phyloP scores from a whole-genome alignment of 1,140 invertebrate species.

The Drosophila bocqueti region DNA sequence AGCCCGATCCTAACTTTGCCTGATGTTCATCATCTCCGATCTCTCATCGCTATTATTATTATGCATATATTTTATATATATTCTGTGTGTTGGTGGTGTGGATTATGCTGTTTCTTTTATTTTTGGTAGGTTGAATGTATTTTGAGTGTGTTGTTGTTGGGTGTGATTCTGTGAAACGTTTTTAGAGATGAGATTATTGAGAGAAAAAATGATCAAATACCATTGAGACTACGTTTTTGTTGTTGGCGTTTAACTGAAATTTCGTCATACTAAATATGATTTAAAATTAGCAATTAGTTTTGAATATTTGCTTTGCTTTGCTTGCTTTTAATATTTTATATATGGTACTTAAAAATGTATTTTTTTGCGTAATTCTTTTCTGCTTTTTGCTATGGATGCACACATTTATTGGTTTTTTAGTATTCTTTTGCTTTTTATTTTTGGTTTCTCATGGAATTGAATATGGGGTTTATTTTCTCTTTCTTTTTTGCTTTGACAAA shows the following conservation, averaged over 20 bases:
- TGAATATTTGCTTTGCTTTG: constrained; percentile 52
- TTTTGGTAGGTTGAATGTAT: constrained; percentile 68
- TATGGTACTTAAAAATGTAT: constrained; percentile 75
- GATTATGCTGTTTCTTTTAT: constrained; percentile 57
- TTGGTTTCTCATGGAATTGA: constrained; percentile 57
- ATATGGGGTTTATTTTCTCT: constrained; percentile 49
- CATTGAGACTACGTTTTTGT: constrained; percentile 54
- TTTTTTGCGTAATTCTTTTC: constrained; percentile 33
- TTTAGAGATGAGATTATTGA: constrained; percentile 52
- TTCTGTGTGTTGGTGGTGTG: constrained; percentile 72
- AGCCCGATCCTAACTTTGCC: constrained; percentile 35
- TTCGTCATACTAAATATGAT: constrained; percentile 58
- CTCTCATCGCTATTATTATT: constrained; percentile 21
- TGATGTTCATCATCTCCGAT: constrained; percentile 35
- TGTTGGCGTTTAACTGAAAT: constrained; percentile 64
- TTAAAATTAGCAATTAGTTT: constrained; percentile 72
- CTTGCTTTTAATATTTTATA: constrained; percentile 62
- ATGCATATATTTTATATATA: constrained; percentile 17
- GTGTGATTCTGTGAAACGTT: constrained; percentile 29
- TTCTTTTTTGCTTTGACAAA: constrained; percentile 51
- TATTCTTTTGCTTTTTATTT: constrained; percentile 20
- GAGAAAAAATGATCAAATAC: constrained; percentile 35
- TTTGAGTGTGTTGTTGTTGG: constrained; percentile 38
- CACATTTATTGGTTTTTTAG: constrained; percentile 65
- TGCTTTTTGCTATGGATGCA: constrained; percentile 72